Evolutionary conservation across 2,888 invertebrate species (phyloP), one percentile per base, ranked within the genome.

Genomic region (Neuroscelio doddi): DNA sequence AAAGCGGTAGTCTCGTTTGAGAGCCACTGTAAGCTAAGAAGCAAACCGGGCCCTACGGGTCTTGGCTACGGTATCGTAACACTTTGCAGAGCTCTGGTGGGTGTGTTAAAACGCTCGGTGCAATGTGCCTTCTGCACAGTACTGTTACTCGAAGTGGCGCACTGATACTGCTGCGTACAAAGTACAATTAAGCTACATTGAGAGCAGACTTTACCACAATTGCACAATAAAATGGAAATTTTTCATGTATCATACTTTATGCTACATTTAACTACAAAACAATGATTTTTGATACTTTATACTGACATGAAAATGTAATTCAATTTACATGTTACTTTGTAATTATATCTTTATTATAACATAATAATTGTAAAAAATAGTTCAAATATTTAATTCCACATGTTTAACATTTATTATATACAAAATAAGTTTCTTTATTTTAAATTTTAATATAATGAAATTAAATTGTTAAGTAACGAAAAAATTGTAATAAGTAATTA

Each of bases 71-170:
- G 53, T 55, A 44, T 53, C 47, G 62, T 49, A 51, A 36, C 56
- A 46, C 50, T 49, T 32, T 32, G 46, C 44, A 34, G 14, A 30
- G 46, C 51, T 57, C 29, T 29, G 57, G 41, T 49, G 63, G 57
- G 57, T 64, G 63, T 57, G 63, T 57, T 51, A 47, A 57, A 51
- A 45, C 41, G 34, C 52, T 52, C 56, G 50, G 44, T 57, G 50
- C 39, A 55, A 58, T 38, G 53, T 47, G 58, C 58, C 45, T 59
- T 46, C 34, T 39, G 58, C 55, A 27, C 50, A 32, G 53, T 64
- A 64, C 64, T 55, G 58, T 64, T 64, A 64, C 42, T 58, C 45
- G 24, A 55, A 64, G 30, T 53, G 32, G 53, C 38, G 44, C 57
- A 42, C 41, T 21, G 47, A 47, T 39, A 50, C 17, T 16, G 7